Evolutionary conservation across 2,797 vertebrate species (phyloP).

Genomic region (Girardinus metallicus): DNA sequence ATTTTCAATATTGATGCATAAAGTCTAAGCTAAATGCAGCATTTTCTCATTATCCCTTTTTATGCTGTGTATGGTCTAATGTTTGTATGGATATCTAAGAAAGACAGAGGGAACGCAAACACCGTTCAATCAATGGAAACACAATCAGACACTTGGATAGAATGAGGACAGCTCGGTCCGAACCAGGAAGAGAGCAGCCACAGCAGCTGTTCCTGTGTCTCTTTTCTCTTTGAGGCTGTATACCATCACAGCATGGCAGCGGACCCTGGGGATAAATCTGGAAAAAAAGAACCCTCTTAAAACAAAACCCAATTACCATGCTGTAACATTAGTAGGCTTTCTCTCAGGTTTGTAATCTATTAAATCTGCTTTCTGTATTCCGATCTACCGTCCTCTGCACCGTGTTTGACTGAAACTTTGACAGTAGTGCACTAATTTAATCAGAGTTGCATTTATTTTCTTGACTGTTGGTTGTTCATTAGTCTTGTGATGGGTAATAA

Average conservation of each 20-base stretch:
- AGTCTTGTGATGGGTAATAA: neutral
- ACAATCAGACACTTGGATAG: constrained; percentile 61
- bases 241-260: constrained; percentile 57
- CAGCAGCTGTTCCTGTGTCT: constrained; percentile 73
- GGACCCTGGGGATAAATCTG: constrained; percentile 58
- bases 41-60: constrained; percentile 1
- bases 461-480: constrained; percentile 1
- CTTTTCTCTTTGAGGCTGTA: constrained; percentile 57
- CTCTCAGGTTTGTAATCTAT: constrained; percentile 62
- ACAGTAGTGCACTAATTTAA: constrained; percentile 20
- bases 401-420: constrained; percentile 26
- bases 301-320: constrained; percentile 68
- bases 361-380: constrained; percentile 63
- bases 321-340: constrained; percentile 60
- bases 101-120: constrained; percentile 11
- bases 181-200: constrained; percentile 48
- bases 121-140: constrained; percentile 27
- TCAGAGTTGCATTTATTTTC: neutral
- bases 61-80: constrained; percentile 4
- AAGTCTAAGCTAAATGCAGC: constrained; percentile 1
- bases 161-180: constrained; percentile 68
- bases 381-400: constrained; percentile 41
- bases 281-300: constrained; percentile 46
- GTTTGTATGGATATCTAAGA: constrained; percentile 21
- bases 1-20: neutral